phyloP scores from a whole-genome alignment of 1,140 invertebrate species.

The Andrena cerasifolii region DNA sequence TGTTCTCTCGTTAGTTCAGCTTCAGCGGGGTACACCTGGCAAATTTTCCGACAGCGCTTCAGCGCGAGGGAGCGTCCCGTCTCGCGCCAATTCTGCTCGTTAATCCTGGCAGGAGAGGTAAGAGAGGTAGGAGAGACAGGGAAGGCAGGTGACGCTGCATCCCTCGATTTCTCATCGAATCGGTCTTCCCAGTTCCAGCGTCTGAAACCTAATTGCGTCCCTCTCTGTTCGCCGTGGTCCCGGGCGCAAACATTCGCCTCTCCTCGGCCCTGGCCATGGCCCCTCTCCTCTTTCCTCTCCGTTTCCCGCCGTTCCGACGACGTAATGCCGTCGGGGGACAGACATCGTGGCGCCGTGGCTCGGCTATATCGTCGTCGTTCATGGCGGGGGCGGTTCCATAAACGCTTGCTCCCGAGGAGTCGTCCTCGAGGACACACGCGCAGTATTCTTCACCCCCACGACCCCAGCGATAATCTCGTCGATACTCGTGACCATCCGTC shows the following conservation, averaged over 20 bases:
- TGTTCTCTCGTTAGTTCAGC: no score
- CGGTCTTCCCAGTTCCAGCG: constrained; percentile 16
- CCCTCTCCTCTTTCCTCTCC: neutral
- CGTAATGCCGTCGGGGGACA: constrained; percentile 62
- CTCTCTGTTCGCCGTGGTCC: neutral
- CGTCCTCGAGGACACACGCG: constrained; percentile 34
- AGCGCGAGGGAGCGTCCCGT: no score
- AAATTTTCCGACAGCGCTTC: neutral
- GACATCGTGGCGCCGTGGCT: constrained; percentile 74
- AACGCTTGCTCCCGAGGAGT: constrained; percentile 41
- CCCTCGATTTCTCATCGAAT: constrained; percentile 33
- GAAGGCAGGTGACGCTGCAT: constrained; percentile 22
- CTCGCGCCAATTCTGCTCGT: constrained; percentile 29
- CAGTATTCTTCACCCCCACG: constrained; percentile 25
- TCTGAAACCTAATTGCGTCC: constrained; percentile 16
- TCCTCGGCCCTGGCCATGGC: no score
- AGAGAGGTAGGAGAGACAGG: no score
- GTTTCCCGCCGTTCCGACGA: neutral
- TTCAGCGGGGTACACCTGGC: neutral
- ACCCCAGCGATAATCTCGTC: constrained; percentile 45
- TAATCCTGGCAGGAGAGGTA: constrained; percentile 11
- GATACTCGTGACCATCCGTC: constrained; percentile 32
- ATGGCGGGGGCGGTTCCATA: neutral
- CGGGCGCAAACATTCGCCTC: no score
- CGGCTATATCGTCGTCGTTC: neutral